Base-by-base conservation (phyloP, 2,888 invertebrate genomes). In the Alloplasta piceator region DNA sequence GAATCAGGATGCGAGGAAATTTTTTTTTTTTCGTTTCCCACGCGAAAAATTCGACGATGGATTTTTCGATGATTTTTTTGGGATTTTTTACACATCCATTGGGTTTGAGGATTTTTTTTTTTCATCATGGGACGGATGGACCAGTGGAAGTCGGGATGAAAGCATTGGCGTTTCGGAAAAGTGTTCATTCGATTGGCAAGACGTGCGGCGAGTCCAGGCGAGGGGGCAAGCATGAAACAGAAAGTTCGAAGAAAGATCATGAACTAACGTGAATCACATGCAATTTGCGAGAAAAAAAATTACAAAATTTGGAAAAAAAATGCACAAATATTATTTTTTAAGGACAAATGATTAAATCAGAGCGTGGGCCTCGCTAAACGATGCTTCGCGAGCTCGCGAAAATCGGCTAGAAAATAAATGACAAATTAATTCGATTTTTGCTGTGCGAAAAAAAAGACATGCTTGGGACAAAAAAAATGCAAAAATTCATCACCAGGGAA, bases 201-300 rank as follows among this genome's bases (percentile, higher is more conserved):
- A 90, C 90, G 91, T 92, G 88, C 91, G 90, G 90, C 90, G 86
- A 86, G 88, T 92, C 92, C 92, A 90, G 92, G 90, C 90, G 90
- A 78, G 73, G 88, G 88, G 91, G 91, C 90, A 92, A 92, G 92
- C 92, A 92, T 92, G 92, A 92, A 92, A 92, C 92, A 92, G 92
- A 92, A 92, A 92, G 88, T 91, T 91, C 80, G 89, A 90, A 92
- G 88, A 92, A 86, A 87, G 86, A 91, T 87, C 90, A 91, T 92
- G 90, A 92, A 91, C 89, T 87, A 89, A 89, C 87, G 85, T 89
- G 88, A 87, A 82, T 88, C 61, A 82, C 85, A 82, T 86, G 85
- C 85, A 83, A 56, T 79, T 68, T 77, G 67, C 73, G 75, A 50
- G 80, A 79, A 63, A 74, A 66, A 71, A 48, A 41, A 41, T 9